Conservation (phyloP, 2,797 vertebrate genomes). For the Muscicapa comitata region DNA sequence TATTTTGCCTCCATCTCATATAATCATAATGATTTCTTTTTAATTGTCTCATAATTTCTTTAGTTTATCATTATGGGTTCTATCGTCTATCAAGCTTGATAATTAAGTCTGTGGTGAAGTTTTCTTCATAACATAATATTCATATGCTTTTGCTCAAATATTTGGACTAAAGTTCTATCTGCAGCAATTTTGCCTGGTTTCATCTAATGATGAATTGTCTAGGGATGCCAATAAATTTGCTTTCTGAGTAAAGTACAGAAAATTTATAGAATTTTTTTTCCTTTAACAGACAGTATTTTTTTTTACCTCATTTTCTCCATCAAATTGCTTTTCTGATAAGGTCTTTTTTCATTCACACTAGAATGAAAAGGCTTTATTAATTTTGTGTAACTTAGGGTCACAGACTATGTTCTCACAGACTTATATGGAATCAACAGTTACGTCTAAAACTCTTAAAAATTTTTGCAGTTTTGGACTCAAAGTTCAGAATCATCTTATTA, state of each 20-base stretch:
- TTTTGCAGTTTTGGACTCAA: not conserved
- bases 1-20: constrained; percentile 11
- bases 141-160: not conserved
- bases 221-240: not conserved
- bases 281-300: not conserved
- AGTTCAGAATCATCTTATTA: not conserved
- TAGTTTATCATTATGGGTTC: not conserved
- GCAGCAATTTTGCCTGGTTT: not conserved
- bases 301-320: not conserved
- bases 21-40: not conserved
- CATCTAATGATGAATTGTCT: not conserved
- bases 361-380: not conserved
- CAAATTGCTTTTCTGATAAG: not conserved
- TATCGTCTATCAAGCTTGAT: not conserved
- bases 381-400: not conserved
- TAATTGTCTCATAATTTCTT: not conserved
- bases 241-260: not conserved
- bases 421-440: not conserved
- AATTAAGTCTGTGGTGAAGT: not conserved
- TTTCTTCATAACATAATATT: not conserved
- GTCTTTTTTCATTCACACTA: not conserved
- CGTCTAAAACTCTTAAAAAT: not conserved
- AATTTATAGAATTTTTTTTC: not conserved
- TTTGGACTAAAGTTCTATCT: not conserved
- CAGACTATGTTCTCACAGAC: not conserved